Base-by-base conservation (phyloP, 1,140 invertebrate species). In the Magallana gigas region DNA sequence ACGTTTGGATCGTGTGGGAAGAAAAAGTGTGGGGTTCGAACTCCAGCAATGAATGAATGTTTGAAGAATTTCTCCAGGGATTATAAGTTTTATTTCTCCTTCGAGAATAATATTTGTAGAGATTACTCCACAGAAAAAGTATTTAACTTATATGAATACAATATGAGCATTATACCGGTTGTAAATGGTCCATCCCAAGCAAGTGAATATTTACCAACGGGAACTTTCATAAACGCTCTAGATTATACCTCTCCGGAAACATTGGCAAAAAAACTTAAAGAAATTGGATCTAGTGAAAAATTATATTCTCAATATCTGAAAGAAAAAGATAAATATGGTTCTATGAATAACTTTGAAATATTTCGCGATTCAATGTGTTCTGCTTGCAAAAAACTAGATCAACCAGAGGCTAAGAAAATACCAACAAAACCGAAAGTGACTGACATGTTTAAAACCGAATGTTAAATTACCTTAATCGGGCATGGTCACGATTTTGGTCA, bases 71-170 rank as follows among this genome's bases (percentile, higher is more conserved):
- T 62, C 2, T 62, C 60, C 0, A 62, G 60, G 12, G 60, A 62
- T 62, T 62, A 62, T 62, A 62, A 12, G 60, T 62, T 62, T 62
- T 62, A 62, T 62, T 62, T 62, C n/a, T 62, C 60, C 60, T 62
- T 62, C 60, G 60, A 62, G 60, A 62, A 62, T n/a, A 62, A n/a
- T 62, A 62, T 62, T 12, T 62, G 60, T 62, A 62, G 5, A 12
- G 60, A 62, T 62, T 62, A 62, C 60, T 16, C 60, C 14, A 62
- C 60, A 0, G 60, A 64, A 18, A 64, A 64, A 16, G 18, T 18
- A n/a, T 64, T n/a, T 18, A 64, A 64, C 60, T n/a, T 64, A 18
- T 64, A 64, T 16, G 16, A n/a, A 18, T 16, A 64, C 16, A 64
- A 64, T 64, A 7, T 64, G 8, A 64, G 16, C 18, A 64, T 64